Conservation (phyloP, 2,888 invertebrate genomes). For the Philaethria dido region DNA sequence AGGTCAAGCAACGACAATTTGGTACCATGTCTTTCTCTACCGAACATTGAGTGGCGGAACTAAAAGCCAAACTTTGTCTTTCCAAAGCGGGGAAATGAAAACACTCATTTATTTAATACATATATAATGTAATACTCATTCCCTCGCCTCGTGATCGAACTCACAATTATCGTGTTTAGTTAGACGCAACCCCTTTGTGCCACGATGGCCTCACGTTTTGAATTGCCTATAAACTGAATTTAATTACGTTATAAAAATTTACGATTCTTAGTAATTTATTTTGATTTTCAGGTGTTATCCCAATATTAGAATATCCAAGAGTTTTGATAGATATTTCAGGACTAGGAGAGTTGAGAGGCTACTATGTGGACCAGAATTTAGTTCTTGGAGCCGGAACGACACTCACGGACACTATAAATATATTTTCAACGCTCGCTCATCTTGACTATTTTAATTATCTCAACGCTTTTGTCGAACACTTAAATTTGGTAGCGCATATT, state of each 20-base stretch:
- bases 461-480: slow-evolving; percentile 82
- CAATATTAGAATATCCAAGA: slow-evolving; percentile 66
- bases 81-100: no score
- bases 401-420: slow-evolving; percentile 76
- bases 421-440: slow-evolving; percentile 62
- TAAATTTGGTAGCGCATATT: slow-evolving; percentile 87
- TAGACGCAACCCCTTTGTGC: no score
- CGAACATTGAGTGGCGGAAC: no score
- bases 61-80: no score
- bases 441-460: slow-evolving; percentile 82
- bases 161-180: no score
- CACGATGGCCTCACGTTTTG: background rate
- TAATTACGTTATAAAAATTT: background rate
- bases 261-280: slow-evolving; percentile 44
- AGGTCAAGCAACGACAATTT: no score
- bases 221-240: background rate
- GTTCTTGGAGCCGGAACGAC: slow-evolving; percentile 84
- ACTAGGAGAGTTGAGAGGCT: slow-evolving; percentile 80
- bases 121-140: no score
- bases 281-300: slow-evolving; percentile 82
- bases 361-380: slow-evolving; percentile 66
- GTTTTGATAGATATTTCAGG: slow-evolving; percentile 85
- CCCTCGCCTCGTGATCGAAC: no score
- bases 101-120: no score
- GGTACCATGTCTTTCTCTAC: background rate